Percentiles rank a stretch among this genome's conserved stretches.
Evolutionary conservation across 2,797 vertebrate genomes (phyloP).

Genomic region (Macropodus opercularis): DNA sequence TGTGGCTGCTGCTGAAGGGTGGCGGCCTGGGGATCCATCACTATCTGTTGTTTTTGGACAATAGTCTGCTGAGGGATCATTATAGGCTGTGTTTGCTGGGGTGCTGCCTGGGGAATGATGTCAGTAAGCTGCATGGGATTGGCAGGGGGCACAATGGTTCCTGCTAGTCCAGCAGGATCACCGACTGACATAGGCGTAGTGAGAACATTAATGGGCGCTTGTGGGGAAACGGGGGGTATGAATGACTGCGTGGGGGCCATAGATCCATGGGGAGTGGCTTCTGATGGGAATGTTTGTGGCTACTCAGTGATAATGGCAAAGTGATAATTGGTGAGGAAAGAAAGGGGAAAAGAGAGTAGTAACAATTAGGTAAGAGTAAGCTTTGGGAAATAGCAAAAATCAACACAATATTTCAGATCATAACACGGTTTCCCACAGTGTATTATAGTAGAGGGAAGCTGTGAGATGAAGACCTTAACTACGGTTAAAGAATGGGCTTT

Average conservation of each 20-base stretch:
- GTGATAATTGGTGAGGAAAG: constrained; percentile 64
- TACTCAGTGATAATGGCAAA: constrained; percentile 65
- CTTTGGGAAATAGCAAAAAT: constrained; percentile 73
- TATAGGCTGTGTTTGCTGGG: constrained; percentile 74
- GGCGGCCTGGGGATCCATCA: constrained; percentile 71
- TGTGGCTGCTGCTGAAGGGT: constrained; percentile 68
- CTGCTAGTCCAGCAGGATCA: constrained; percentile 74
- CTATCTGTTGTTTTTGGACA: constrained; percentile 77
- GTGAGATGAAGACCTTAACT: background rate
- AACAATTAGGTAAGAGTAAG: constrained; percentile 78
- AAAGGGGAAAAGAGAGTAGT: constrained; percentile 67
- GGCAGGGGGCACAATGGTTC: constrained; percentile 69
- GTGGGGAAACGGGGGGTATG: constrained; percentile 79
- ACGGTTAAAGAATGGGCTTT: too few relatives aligned
- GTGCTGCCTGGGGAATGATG: constrained; percentile 71
- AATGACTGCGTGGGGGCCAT: constrained; percentile 76
- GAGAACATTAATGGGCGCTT: constrained; percentile 75
- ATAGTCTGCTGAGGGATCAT: constrained; percentile 75
- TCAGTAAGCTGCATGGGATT: constrained; percentile 77
- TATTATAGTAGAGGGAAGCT: constrained; percentile 12
- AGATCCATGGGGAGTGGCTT: constrained; percentile 70
- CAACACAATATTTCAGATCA: constrained; percentile 67
- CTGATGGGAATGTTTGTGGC: constrained; percentile 79
- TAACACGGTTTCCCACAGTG: constrained; percentile 61
- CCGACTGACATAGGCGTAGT: constrained; percentile 72